Percentiles rank a stretch among this genome's conserved stretches.
Evolutionary conservation across 2,113 vertebrate species (phyloP).

Genomic region (Takifugu bimaculatus): DNA sequence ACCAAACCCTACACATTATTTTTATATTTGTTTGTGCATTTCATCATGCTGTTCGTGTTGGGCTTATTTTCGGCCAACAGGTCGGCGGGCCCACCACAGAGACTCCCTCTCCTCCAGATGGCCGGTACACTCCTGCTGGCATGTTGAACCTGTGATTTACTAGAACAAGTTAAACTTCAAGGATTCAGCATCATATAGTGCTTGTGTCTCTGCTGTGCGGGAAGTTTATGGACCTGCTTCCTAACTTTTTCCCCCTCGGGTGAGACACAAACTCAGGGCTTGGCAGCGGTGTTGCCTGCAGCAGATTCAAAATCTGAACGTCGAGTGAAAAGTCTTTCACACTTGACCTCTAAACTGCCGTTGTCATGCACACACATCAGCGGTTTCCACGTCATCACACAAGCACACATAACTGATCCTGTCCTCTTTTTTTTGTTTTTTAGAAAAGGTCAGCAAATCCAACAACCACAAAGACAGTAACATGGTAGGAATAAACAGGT

Average conservation of each 20-base stretch:
- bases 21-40: constrained; percentile 11
- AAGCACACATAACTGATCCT: neutral
- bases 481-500: constrained; percentile 89
- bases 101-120: constrained; percentile 59
- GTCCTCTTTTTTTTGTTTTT: neutral
- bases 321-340: neutral
- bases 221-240: constrained; percentile 10
- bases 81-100: constrained; percentile 36
- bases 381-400: no score
- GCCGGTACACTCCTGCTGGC: constrained; percentile 41
- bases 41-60: constrained; percentile 28
- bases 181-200: constrained; percentile 8
- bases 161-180: constrained; percentile 21
- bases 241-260: neutral
- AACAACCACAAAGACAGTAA: constrained; percentile 91
- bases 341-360: neutral
- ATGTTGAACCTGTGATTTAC: constrained; percentile 33
- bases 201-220: constrained; percentile 4
- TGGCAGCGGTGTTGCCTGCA: neutral
- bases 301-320: neutral
- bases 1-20: constrained; percentile 12
- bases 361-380: no score
- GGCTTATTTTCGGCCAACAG: constrained; percentile 31
- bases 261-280: no score
- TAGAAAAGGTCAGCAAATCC: constrained; percentile 99